Conservation (phyloP, 2,113 vertebrate genomes). For the Atlantisia rogersi region DNA sequence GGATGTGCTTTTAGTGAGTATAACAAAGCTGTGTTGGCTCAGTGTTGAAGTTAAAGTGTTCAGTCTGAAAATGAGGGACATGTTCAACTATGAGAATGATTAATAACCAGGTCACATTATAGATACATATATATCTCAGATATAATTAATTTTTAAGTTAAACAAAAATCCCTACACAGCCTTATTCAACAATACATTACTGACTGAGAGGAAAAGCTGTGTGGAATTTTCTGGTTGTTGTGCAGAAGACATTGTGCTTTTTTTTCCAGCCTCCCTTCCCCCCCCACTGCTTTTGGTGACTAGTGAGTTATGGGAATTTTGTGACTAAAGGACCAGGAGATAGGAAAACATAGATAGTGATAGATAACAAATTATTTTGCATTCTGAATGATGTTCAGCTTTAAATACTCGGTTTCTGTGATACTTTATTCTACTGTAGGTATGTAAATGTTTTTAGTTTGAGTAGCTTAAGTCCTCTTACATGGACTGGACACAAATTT, state of each 20-base stretch:
- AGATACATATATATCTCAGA: neutral
- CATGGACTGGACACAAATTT: neutral
- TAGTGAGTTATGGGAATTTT: neutral
- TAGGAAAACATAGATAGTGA: neutral
- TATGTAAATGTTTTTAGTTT: neutral
- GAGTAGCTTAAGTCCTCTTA: neutral
- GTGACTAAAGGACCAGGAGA: neutral
- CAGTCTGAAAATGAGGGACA: neutral
- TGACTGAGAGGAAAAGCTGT: neutral
- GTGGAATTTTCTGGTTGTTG: neutral
- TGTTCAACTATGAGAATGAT: neutral
- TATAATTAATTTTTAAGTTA: neutral
- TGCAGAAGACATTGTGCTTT: neutral
- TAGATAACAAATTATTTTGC: neutral
- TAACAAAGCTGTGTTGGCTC: neutral
- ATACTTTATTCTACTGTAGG: neutral
- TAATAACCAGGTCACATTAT: neutral
- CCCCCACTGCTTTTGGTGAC: neutral
- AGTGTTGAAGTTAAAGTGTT: neutral
- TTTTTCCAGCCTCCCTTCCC: neutral
- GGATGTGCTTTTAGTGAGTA: neutral
- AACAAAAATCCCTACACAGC: neutral
- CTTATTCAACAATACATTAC: neutral
- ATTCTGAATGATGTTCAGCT: neutral
- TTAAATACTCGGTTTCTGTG: neutral